Base-by-base conservation (phyloP, 2,113 vertebrate genomes). In the Anolis sagrei region DNA sequence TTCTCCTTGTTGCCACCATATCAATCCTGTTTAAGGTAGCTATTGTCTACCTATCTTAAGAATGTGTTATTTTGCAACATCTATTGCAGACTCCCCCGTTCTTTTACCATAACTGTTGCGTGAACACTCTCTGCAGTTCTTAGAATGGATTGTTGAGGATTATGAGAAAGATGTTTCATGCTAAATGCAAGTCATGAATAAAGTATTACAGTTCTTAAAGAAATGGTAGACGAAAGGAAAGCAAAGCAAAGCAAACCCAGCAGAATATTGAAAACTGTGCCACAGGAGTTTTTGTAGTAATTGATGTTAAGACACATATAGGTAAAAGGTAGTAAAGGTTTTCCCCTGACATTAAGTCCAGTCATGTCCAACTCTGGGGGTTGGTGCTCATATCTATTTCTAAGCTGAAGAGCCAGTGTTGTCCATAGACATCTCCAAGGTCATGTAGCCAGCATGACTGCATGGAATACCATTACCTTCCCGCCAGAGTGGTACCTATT, bases 231-330 rank as follows among this genome's bases (percentile, higher is more conserved):
- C n/a, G n/a, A n/a, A n/a, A n/a, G n/a, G n/a, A n/a, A n/a, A 88
- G 34, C 36, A 44, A 92, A 84, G 82, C 81, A 75, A 1, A 10
- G 84, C 39, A 86, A 85, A 89, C 10, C n/a, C n/a, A 74, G 13
- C 34, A 10, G 49, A 23, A 49, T 25, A 61, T 0, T 29, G 25
- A 29, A 68, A 7, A 68, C 29, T 68, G 10, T 68, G 19, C 64
- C 64, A 68, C 25, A 68, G 6, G 64, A 58, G 29, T 77, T 54
- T 58, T 21, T 76, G 51, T 76, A 76, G n/a, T 19, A 44, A 44
- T 44, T 44, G 39, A 44, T 44, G 39, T 44, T 44, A 44, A 44
- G 39, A 44, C 39, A 44, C 39, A 44, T 44, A 2, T 44, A 44
- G 5, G 39, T 2, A 4, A 44, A 44, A 44, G 39, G 39, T 44